phyloP scores from a whole-genome alignment of 1,140 invertebrate species.

The Caenorhabditis briggsae region DNA sequence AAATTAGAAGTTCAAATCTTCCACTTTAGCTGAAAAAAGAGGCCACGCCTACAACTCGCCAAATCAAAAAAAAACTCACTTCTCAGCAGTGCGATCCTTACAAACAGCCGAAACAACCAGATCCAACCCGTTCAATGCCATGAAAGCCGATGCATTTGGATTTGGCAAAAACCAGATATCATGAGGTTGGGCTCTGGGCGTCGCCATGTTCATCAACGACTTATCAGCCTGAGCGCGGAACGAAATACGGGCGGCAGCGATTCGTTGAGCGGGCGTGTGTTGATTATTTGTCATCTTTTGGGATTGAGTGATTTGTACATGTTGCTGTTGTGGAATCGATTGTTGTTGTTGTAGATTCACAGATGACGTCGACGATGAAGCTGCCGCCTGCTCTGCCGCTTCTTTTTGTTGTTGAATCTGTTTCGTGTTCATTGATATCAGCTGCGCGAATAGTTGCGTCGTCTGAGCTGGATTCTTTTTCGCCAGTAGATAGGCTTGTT shows the following conservation, averaged over 20 bases:
- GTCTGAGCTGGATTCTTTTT: constrained; percentile 36
- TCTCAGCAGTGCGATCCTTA: constrained; percentile 73
- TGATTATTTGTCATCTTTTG: background rate
- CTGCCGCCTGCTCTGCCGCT: background rate
- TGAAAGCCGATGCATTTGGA: constrained; percentile 95
- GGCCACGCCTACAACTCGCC: background rate
- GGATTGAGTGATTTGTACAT: background rate
- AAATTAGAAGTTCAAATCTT: no score
- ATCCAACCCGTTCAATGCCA: constrained; percentile 94
- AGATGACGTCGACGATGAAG: background rate
- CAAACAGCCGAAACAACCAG: constrained; percentile 94
- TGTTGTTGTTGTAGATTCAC: background rate
- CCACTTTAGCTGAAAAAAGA: no score
- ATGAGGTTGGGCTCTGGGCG: constrained; percentile 94
- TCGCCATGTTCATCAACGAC: constrained; percentile 89
- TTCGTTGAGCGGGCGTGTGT: constrained; percentile 50
- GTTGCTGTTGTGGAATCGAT: background rate
- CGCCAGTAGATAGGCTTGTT: constrained; percentile 5
- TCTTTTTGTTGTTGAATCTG: constrained; percentile 17
- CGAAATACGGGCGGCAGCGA: constrained; percentile 18
- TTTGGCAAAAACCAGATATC: constrained; percentile 99
- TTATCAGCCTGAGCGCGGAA: constrained; percentile 71
- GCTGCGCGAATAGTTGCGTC: background rate
- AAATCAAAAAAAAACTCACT: constrained; percentile 59
- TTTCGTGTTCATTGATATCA: background rate